A percentile compares a stretch with the other conserved stretches of the same genome.
phyloP scores from a whole-genome alignment of 1,140 invertebrate species.

The Lepidurus arcticus region DNA sequence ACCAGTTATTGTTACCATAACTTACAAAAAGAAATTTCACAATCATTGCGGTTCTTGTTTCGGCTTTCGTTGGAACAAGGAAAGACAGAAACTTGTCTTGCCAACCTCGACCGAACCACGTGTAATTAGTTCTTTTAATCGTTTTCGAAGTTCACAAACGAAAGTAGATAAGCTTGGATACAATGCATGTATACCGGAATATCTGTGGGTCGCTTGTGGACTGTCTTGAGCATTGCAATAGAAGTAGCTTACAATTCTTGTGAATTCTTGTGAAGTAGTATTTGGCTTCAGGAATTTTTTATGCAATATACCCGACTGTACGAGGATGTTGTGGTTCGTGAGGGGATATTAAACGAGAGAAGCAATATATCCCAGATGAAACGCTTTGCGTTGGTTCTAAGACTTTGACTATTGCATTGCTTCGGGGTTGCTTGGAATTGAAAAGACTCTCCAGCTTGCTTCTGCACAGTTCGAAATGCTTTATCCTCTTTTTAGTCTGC shows the following conservation, averaged over 20 bases:
- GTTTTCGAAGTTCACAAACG: too few species aligned
- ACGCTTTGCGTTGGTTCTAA: not conserved
- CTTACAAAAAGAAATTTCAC: too few species aligned
- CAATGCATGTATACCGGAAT: too few species aligned
- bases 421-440: slow-evolving; percentile 7
- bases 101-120: too few species aligned
- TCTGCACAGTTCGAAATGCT: not conserved
- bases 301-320: not conserved
- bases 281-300: slow-evolving; percentile 1
- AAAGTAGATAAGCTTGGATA: too few species aligned
- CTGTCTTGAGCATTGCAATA: too few species aligned
- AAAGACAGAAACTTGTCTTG: too few species aligned
- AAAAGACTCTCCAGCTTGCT: not conserved
- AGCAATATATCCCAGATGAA: slow-evolving; percentile 11
- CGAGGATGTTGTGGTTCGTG: not conserved
- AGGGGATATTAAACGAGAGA: not conserved
- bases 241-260: not conserved
- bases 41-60: too few species aligned
- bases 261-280: not conserved
- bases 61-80: too few species aligned
- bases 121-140: too few species aligned
- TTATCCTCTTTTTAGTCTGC: not conserved
- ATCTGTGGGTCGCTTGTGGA: too few species aligned
- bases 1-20: too few species aligned
- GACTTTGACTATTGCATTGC: slow-evolving; percentile 2